A percentile compares a stretch with the other conserved stretches of the same genome.
These are phyloP conservation scores for Alethe diademata DNA, from an alignment of 2,113 vertebrate genomes.

Conservation along the genomic window DNA sequence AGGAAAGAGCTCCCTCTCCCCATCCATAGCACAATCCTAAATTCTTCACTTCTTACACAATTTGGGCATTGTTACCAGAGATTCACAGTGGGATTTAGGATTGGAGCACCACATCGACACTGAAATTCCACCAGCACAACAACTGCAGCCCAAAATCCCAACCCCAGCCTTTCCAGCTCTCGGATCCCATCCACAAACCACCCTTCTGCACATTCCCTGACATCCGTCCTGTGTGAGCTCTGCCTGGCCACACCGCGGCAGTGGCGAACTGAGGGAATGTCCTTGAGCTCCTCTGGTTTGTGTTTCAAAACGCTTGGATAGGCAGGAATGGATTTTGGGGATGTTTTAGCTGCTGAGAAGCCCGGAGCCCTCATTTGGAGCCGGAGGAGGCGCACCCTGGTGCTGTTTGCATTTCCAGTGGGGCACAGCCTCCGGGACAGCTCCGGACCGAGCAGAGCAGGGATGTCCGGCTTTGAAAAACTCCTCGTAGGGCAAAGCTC, in stretches of 20 bases:
- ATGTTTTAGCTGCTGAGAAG: not conserved
- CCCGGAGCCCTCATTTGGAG: fast-evolving
- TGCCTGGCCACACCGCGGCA: not conserved
- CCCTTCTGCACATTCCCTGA: not conserved
- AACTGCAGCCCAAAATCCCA: conserved; percentile 5
- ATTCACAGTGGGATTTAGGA: not conserved
- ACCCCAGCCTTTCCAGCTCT: conserved; percentile 64
- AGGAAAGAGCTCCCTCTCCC: not conserved
- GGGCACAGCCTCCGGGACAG: not conserved
- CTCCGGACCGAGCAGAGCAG: fast-evolving
- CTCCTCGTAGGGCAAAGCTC: not conserved
- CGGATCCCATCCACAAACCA: conserved; percentile 78
- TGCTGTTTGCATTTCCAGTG: not conserved
- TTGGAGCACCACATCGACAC: not conserved
- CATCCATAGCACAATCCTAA: not conserved
- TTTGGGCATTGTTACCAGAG: not conserved
- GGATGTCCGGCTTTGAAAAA: not conserved
- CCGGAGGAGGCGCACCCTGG: not conserved
- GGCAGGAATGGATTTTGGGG: not conserved
- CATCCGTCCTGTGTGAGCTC: fast-evolving
- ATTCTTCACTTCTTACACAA: fast-evolving
- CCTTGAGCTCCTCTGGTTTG: not conserved
- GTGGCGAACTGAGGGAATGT: not conserved
- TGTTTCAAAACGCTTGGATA: not conserved
- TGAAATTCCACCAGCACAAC: conserved; percentile 21